Evolutionary conservation across 2,797 vertebrate genomes (phyloP), one percentile per base, ranked within the genome.

Genomic region (Pipistrellus nathusii): DNA sequence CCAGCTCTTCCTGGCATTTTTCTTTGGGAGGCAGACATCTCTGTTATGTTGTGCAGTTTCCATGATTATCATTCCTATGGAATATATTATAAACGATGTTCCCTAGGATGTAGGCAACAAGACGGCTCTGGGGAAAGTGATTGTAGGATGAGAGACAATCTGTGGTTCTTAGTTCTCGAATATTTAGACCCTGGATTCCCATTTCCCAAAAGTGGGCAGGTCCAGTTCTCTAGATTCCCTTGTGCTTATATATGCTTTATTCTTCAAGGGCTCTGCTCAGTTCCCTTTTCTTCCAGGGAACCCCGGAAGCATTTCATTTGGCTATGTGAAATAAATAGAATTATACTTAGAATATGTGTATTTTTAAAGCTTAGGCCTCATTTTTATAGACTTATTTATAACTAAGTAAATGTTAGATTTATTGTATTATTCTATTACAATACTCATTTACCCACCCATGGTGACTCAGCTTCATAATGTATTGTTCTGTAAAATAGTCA

Each of bases 331-430:
- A 44, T 69, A 88, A n/a, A n/a, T n/a, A n/a, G n/a, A n/a, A n/a
- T n/a, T n/a, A 23, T 68, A 82, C 72, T 84, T 85, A 62, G 35
- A 81, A 92, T 76, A 94, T 46, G 7, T 71, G 11, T 91, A n/a
- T 93, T 90, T 57, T 73, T 92, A 55, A 93, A 81, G 21, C 9
- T 80, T 88, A 72, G 57, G 14, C 17, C 14, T 88, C 38, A n/a
- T 85, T 55, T 44, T 71, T 35, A 80, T 69, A 68, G 46, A 66
- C 44, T 91, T 38, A 27, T n/a, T n/a, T 41, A 83, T 83, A 80
- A 77, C 62, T 85, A 90, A 92, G 48, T 89, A 91, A 89, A 85
- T 88, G 53, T 57, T 35, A 82, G 12, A 55, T 86, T 83, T 78
- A 81, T 62, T 84, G 0, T 46, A 93, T 17, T 81, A 86, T 84